These are phyloP conservation scores for Drosophila cognata DNA, from an alignment of 2,888 invertebrate species.

Conservation along the genomic window DNA sequence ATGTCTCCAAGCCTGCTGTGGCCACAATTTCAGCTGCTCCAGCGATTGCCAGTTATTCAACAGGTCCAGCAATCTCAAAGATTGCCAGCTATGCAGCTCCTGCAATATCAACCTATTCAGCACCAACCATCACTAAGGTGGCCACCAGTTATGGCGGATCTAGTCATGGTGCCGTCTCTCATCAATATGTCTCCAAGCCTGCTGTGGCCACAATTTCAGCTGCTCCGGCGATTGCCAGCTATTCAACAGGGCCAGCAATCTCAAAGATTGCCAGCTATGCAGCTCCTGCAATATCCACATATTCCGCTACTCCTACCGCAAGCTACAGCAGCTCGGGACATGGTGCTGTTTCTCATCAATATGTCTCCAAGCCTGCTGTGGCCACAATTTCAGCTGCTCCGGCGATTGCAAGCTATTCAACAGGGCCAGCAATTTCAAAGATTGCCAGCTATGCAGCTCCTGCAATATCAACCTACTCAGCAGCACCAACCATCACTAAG, in stretches of 20 bases:
- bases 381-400: not conserved
- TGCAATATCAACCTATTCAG: not conserved
- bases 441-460: slow-evolving; percentile 2
- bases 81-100: not conserved
- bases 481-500: not conserved
- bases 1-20: not conserved
- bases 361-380: not conserved
- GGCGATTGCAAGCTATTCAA: slow-evolving; percentile 49
- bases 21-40: not conserved
- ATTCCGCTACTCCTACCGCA: too few species aligned
- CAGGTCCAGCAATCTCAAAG: not conserved
- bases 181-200: not conserved
- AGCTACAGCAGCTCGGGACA: not conserved
- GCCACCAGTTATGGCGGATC: not conserved
- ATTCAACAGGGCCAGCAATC: not conserved
- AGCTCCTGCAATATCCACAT: not conserved
- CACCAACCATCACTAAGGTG: not conserved
- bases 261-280: not conserved
- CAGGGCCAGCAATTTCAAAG: slow-evolving; percentile 48
- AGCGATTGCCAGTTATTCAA: not conserved
- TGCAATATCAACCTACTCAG: not conserved
- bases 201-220: not conserved
- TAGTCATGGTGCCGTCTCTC: not conserved
- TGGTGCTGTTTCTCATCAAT: not conserved
- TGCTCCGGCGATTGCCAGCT: not conserved